Evolutionary conservation across 1,140 invertebrate genomes (phyloP), one percentile per base, ranked within the genome.

Genomic region (Epicauta chinensis): DNA sequence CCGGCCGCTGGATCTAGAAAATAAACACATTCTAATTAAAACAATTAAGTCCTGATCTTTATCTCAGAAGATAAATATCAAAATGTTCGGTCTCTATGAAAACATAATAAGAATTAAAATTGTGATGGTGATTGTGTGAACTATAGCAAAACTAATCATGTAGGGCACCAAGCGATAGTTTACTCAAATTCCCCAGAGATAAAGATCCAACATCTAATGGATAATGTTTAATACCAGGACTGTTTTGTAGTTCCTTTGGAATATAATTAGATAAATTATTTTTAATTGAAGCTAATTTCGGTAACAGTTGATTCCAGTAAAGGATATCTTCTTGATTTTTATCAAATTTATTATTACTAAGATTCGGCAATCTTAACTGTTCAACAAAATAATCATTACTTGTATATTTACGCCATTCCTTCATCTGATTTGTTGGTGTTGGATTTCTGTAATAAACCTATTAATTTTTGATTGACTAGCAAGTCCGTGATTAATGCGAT

Each of bases 331-430:
- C 35, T 55, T 50, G 35, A 51, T 44, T 16, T 48, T 23, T 23
- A 49, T 49, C 32, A 11, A 34, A n/a, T 23, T 23, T 23, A 23
- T 34, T 12, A 34, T 34, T 3, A 34, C 11, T 34, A n/a, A 11
- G 11, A 34, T 34, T 34, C 32, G 46, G 47, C 2, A 34, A 34
- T 34, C 6, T 34, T 34, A 77, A 51, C 35, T 69, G 65, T 51
- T 75, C 68, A 23, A 77, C 69, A 38, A 73, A 76, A 16, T 69
- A 65, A 15, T 71, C 73, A 4, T 74, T 67, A 1, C 62, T 51
- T n/a, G 68, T 75, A 57, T 82, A 83, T n/a, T 73, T 71, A 39
- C 67, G 59, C 81, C 82, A 84, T 11, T 71, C 66, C 15, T 77
- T 72, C 31, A 42, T 46, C 9, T 75, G 73, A 31, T 73, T 73